Evolutionary conservation across 35 echinoderm and acorn worm genomes (phyloP).

Genomic region (Eucidaris tribuloides): DNA sequence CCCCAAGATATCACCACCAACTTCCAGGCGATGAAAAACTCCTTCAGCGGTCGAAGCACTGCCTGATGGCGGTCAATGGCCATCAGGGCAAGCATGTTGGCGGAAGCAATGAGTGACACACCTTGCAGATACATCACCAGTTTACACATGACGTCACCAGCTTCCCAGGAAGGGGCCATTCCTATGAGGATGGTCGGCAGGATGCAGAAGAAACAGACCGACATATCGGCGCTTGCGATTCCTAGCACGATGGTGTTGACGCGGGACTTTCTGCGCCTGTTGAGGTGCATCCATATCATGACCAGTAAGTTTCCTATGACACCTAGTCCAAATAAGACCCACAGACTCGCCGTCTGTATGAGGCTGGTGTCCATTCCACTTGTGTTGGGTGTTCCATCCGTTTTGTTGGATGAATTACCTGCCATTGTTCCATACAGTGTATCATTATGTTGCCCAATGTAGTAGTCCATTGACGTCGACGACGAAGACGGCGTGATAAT

Average conservation of each 20-base stretch:
- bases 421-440: no score
- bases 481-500: no score
- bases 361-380: background rate
- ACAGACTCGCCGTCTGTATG: slow-evolving; percentile 35
- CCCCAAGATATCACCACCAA: slow-evolving; percentile 65
- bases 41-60: slow-evolving; percentile 72
- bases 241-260: slow-evolving; percentile 83
- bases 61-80: slow-evolving; percentile 85
- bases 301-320: slow-evolving; percentile 74
- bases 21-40: slow-evolving; percentile 70
- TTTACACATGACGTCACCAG: slow-evolving; percentile 64
- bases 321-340: slow-evolving; percentile 72
- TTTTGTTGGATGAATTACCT: no score
- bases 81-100: slow-evolving; percentile 80
- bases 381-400: background rate
- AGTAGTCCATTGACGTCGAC: no score
- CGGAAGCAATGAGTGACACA: slow-evolving; percentile 58
- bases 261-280: slow-evolving; percentile 59
- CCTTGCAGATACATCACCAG: slow-evolving; percentile 68
- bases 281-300: slow-evolving; percentile 73
- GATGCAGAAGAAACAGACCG: slow-evolving; percentile 79
- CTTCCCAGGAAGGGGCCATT: slow-evolving; percentile 14
- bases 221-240: slow-evolving; percentile 76
- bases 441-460: no score
- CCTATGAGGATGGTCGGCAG: slow-evolving; percentile 44